These are phyloP conservation scores for Pseudorasbora parva DNA, from an alignment of 2,113 vertebrate species.

Conservation along the genomic window DNA sequence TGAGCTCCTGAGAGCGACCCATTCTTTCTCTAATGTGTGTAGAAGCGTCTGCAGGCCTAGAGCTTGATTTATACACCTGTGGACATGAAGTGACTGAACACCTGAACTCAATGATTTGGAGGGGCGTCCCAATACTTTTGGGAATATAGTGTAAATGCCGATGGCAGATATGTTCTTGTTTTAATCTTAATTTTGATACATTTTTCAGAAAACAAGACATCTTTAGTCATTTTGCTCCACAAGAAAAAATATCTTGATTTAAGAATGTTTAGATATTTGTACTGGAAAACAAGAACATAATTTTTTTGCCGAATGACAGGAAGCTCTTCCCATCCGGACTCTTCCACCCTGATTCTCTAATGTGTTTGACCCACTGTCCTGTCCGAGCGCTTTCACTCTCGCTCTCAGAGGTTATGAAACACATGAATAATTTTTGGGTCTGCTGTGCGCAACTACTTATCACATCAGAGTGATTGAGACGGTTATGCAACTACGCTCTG, in stretches of 20 bases:
- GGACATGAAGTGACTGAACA: no score
- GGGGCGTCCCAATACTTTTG: no score
- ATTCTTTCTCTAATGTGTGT: no score
- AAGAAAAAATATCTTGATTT: neutral
- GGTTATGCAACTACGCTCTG: slow-evolving; percentile 62
- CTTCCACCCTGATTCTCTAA: slow-evolving; percentile 54
- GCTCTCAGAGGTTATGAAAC: slow-evolving; percentile 62
- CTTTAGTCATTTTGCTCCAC: no score
- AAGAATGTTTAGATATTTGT: neutral
- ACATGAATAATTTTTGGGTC: slow-evolving; percentile 54
- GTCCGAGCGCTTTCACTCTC: slow-evolving; percentile 58
- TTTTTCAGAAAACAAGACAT: no score
- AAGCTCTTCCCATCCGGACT: neutral
- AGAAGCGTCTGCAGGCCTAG: no score
- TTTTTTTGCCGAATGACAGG: neutral
- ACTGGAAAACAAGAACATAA: neutral
- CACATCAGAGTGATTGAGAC: slow-evolving; percentile 54
- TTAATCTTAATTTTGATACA: neutral
- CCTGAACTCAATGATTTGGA: no score
- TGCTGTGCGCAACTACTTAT: slow-evolving; percentile 55
- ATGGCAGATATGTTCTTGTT: neutral
- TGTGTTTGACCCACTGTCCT: slow-evolving; percentile 71
- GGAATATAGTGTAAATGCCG: no score
- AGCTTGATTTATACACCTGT: no score
- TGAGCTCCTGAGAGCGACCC: no score